These are phyloP conservation scores for Aphaenogaster ashmeadi DNA, from an alignment of 1,140 invertebrate genomes.

Conservation along the genomic window DNA sequence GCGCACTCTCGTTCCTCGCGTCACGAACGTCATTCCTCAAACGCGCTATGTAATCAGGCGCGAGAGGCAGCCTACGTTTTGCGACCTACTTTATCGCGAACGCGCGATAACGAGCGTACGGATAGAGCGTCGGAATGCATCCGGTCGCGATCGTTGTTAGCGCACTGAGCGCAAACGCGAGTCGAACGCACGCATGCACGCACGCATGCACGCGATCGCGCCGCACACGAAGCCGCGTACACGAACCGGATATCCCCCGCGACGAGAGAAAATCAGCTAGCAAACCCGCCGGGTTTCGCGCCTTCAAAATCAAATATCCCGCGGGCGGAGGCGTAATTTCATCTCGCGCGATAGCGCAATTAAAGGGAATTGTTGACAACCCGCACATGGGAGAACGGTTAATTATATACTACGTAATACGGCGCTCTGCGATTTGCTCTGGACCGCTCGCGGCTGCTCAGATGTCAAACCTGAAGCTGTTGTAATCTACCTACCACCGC, in stretches of 20 bases:
- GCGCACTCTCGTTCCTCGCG: neutral
- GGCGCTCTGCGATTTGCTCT: constrained; percentile 21
- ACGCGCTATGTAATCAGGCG: constrained; percentile 17
- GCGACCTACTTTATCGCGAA: constrained; percentile 39
- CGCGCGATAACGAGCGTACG: constrained; percentile 8
- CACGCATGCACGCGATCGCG: neutral
- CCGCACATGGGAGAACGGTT: constrained; percentile 20
- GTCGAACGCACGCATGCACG: constrained; percentile 11
- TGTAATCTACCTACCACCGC: neutral
- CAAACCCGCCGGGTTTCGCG: neutral
- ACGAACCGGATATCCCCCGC: neutral
- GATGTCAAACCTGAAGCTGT: constrained; percentile 3
- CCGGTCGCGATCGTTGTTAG: constrained; percentile 1
- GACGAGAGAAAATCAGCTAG: constrained; percentile 15
- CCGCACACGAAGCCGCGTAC: constrained; percentile 23
- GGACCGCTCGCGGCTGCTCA: constrained; percentile 8
- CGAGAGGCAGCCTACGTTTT: constrained; percentile 2
- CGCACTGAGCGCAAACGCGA: neutral
- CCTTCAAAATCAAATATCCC: constrained; percentile 56
- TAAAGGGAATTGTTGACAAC: constrained; percentile 59
- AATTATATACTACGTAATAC: constrained; percentile 55
- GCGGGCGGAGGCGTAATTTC: constrained; percentile 47
- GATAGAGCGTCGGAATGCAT: constrained; percentile 34
- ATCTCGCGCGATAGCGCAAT: constrained; percentile 60
- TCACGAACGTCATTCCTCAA: constrained; percentile 26